Percentiles rank a stretch among this genome's conserved stretches.
Evolutionary conservation across 2,888 invertebrate species (phyloP).

Genomic region (Nemotelus pantherinus): DNA sequence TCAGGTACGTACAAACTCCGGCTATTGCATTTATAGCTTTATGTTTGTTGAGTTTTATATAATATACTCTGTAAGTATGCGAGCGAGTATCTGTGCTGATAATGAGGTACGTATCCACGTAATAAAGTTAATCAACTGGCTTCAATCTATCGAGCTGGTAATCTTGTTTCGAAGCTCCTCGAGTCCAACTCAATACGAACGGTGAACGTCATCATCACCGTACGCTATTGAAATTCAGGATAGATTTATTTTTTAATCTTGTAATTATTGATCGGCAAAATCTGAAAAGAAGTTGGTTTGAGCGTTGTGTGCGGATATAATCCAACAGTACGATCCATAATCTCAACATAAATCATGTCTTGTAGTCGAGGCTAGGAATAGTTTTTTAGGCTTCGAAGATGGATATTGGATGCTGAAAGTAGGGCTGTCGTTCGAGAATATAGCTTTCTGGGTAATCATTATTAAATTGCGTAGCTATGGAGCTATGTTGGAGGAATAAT

Average conservation of each 20-base stretch:
- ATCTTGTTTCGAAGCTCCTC: not conserved
- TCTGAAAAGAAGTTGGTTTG: not conserved
- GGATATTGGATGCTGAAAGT: too few relatives aligned
- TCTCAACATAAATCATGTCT: not conserved
- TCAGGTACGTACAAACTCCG: conserved; percentile 32
- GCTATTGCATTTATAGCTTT: not conserved
- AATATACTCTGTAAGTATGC: not conserved
- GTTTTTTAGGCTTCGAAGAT: too few relatives aligned
- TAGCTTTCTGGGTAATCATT: too few relatives aligned
- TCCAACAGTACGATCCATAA: not conserved
- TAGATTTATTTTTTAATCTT: not conserved
- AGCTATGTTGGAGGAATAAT: too few relatives aligned
- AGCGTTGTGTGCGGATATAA: not conserved
- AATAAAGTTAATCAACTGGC: conserved; percentile 15
- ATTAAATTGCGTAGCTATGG: too few relatives aligned
- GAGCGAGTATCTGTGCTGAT: not conserved
- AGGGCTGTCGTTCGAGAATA: too few relatives aligned
- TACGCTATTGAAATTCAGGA: too few relatives aligned
- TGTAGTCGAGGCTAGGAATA: too few relatives aligned
- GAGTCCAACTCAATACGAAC: too few relatives aligned
- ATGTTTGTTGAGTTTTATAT: not conserved
- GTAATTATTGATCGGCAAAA: not conserved
- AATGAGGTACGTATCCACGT: not conserved
- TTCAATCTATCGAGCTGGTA: not conserved
- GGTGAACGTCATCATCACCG: too few relatives aligned